Evolutionary conservation across 2,888 invertebrate species (phyloP).

Genomic region (Drosophila hamatofila): DNA sequence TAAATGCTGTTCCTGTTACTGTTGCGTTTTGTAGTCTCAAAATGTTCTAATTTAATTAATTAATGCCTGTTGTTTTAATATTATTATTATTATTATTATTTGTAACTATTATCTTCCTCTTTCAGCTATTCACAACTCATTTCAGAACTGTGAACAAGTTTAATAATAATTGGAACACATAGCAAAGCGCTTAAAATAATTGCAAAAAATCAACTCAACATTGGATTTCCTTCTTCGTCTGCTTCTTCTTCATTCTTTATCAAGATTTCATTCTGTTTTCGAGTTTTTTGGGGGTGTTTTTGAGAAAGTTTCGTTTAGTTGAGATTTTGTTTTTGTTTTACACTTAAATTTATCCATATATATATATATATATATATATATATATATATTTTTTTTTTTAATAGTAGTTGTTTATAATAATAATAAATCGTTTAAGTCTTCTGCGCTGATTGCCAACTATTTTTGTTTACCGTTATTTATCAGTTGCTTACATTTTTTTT

Average conservation of each 20-base stretch:
- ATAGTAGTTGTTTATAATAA: slow-evolving; percentile 59
- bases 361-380: slow-evolving; percentile 23
- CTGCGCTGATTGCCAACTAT: slow-evolving; percentile 81
- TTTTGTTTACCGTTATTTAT: slow-evolving; percentile 39
- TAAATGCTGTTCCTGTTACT: slow-evolving; percentile 80
- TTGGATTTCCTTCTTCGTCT: neutral
- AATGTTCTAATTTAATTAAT: slow-evolving; percentile 43
- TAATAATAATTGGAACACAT: slow-evolving; percentile 35
- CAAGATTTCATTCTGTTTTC: slow-evolving; percentile 5
- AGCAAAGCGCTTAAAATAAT: slow-evolving; percentile 36
- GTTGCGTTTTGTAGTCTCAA: slow-evolving; percentile 81
- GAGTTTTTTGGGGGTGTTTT: slow-evolving; percentile 12
- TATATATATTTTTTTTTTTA: slow-evolving; percentile 30
- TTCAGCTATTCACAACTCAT: slow-evolving; percentile 26
- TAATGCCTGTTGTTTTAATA: slow-evolving; percentile 16
- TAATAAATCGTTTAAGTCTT: slow-evolving; percentile 77
- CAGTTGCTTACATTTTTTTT: slow-evolving; percentile 19
- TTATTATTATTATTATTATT: slow-evolving; percentile 28
- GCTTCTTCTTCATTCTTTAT: slow-evolving; percentile 1
- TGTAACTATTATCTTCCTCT: neutral
- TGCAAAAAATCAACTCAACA: slow-evolving; percentile 24
- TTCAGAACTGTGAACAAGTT: slow-evolving; percentile 4
- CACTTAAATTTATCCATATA: slow-evolving; percentile 28
- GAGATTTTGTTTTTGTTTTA: slow-evolving; percentile 52
- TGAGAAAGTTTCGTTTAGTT: slow-evolving; percentile 32